Conservation (phyloP, 2,888 invertebrate genomes). For the Pyrrhosoma nymphula region DNA sequence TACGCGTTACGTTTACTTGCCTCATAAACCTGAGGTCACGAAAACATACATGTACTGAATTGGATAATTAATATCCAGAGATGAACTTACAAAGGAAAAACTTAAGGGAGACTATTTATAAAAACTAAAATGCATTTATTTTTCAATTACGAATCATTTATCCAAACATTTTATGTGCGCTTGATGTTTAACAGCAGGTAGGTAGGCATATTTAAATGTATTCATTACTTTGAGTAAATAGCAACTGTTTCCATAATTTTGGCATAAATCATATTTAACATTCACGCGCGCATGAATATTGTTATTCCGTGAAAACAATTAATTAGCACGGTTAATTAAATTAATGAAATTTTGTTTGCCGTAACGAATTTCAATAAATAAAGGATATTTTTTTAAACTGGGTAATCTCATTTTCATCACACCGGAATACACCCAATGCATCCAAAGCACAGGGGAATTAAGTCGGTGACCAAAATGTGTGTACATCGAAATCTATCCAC, state of each 20-base stretch:
- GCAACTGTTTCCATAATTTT: slow-evolving; percentile 21
- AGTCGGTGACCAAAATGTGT: slow-evolving; percentile 8
- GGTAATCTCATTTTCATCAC: slow-evolving; percentile 33
- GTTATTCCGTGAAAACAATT: slow-evolving; percentile 28
- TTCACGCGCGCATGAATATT: slow-evolving; percentile 25
- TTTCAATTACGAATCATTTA: neutral
- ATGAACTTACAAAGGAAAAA: neutral
- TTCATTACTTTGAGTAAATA: slow-evolving; percentile 33
- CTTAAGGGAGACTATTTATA: neutral
- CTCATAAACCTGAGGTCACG: neutral
- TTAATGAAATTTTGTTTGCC: slow-evolving; percentile 22
- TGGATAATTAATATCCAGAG: neutral
- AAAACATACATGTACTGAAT: neutral
- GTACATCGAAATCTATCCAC: slow-evolving; percentile 36
- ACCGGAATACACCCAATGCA: slow-evolving; percentile 7
- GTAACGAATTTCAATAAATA: slow-evolving; percentile 19
- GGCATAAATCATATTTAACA: slow-evolving; percentile 19
- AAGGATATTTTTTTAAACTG: neutral
- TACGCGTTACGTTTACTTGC: too few relatives aligned
- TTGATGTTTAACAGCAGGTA: neutral
- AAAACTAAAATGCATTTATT: neutral
- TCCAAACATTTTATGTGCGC: neutral
- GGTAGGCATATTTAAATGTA: neutral
- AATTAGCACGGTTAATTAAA: slow-evolving; percentile 31
- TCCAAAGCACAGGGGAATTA: neutral